A percentile compares a stretch with the other conserved stretches of the same genome.
Evolutionary conservation across 2,888 invertebrate genomes (phyloP).

Genomic region (Prosapia bicincta): DNA sequence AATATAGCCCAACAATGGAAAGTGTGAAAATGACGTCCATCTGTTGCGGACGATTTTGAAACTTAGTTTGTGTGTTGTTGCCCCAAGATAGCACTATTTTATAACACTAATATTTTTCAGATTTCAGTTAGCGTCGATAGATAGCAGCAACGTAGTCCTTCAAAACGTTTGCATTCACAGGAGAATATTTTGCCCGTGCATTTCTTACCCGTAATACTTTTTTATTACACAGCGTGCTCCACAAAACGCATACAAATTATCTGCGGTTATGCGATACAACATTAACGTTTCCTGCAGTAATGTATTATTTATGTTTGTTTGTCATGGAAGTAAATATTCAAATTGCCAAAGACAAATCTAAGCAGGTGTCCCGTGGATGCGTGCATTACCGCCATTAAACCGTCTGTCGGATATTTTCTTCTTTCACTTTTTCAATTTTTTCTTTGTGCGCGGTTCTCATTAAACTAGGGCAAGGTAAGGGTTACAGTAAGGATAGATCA

Average conservation of each 20-base stretch:
- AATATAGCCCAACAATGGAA: no score
- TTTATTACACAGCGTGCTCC: not conserved
- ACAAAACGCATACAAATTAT: not conserved
- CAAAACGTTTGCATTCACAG: no score
- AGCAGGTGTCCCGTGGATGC: not conserved
- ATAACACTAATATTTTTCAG: no score
- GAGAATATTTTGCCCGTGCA: no score
- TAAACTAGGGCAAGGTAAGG: not conserved
- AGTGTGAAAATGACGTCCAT: no score
- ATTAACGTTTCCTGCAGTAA: not conserved
- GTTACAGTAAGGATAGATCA: not conserved
- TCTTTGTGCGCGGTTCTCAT: not conserved
- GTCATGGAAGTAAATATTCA: not conserved
- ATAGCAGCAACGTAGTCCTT: no score
- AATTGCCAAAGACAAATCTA: not conserved
- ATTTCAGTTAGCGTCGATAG: no score
- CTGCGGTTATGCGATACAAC: not conserved
- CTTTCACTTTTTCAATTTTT: not conserved
- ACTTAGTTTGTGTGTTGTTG: no score
- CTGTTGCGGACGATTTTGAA: no score
- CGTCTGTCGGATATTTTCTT: not conserved
- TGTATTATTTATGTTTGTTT: not conserved
- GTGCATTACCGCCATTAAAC: not conserved
- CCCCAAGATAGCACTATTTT: no score
- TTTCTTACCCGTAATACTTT: not conserved